These are phyloP conservation scores for Amphimedon queenslandica DNA, from an alignment of 37 sponge, comb jelly and placozoan genomes.

Conservation along the genomic window DNA sequence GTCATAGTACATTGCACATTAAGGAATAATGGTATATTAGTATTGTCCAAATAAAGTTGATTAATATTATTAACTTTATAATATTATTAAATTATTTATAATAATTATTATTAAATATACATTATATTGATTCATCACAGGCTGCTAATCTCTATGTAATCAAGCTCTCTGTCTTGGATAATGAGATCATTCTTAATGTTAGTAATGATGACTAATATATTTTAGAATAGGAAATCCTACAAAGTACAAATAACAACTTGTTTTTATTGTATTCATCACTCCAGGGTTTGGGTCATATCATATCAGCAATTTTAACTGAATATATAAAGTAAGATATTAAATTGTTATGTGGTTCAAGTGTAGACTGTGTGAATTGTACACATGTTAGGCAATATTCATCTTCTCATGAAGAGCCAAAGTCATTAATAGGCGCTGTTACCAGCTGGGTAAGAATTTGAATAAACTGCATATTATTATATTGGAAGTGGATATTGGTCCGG, in stretches of 20 bases:
- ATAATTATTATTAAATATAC: background rate
- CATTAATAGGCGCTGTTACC: constrained; percentile 48
- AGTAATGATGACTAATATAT: constrained; percentile 15
- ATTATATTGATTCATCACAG: constrained; percentile 15
- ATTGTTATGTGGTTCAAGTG: background rate
- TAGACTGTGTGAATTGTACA: background rate
- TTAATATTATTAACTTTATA: background rate
- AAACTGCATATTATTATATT: too few species aligned
- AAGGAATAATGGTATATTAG: too few species aligned
- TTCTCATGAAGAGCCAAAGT: constrained; percentile 14
- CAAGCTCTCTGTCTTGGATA: constrained; percentile 88
- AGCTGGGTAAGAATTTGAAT: constrained; percentile 19
- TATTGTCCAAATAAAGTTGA: too few species aligned
- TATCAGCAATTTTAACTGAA: constrained; percentile 45
- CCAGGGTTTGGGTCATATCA: constrained; percentile 68
- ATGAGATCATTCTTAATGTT: constrained; percentile 92
- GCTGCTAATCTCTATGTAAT: constrained; percentile 93
- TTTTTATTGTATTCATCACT: too few species aligned
- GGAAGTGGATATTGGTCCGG: too few species aligned
- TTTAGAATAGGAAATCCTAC: background rate
- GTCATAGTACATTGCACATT: too few species aligned
- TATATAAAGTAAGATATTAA: constrained; percentile 42
- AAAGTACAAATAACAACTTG: too few species aligned
- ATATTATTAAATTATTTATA: background rate
- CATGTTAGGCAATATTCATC: constrained; percentile 42